A percentile compares a stretch with the other conserved stretches of the same genome.
Evolutionary conservation across 2,888 invertebrate species (phyloP).

Genomic region (Euzetes globulus): DNA sequence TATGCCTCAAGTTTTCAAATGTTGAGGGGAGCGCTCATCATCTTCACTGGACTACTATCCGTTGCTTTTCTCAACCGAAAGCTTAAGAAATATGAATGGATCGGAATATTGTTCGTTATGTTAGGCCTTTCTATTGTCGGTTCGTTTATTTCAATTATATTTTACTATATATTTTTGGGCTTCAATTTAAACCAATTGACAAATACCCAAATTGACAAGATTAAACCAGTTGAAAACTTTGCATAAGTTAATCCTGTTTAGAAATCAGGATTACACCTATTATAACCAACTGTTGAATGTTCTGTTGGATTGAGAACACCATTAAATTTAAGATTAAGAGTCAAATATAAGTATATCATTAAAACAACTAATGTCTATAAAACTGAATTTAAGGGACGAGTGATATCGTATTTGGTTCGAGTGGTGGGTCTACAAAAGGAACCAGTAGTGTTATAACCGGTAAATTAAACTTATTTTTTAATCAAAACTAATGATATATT

Average conservation of each 20-base stretch:
- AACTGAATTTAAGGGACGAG: conserved; percentile 48
- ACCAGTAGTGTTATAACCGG: conserved; percentile 66
- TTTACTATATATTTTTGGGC: too few relatives aligned
- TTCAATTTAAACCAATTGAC: too few relatives aligned
- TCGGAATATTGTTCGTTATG: conserved; percentile 65
- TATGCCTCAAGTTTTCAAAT: conserved; percentile 93
- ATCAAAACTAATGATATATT: conserved; percentile 38
- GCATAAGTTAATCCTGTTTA: too few relatives aligned
- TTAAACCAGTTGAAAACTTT: too few relatives aligned
- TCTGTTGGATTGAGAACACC: too few relatives aligned
- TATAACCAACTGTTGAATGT: too few relatives aligned
- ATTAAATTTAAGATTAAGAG: too few relatives aligned
- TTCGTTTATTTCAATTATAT: neutral
- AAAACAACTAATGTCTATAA: too few relatives aligned
- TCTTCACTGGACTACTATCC: conserved; percentile 82
- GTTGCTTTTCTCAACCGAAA: conserved; percentile 65
- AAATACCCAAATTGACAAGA: too few relatives aligned
- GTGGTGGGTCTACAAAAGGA: conserved; percentile 26
- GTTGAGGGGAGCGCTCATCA: conserved; percentile 74
- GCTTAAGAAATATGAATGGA: conserved; percentile 63
- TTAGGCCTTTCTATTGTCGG: conserved; percentile 66
- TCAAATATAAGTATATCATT: too few relatives aligned
- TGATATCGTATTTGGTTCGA: conserved; percentile 54
- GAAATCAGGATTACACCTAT: too few relatives aligned
- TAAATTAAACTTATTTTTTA: conserved; percentile 39